These are phyloP conservation scores for Phenganax subtilis DNA, from an alignment of 92 coral and sea anemone species.

Conservation along the genomic window DNA sequence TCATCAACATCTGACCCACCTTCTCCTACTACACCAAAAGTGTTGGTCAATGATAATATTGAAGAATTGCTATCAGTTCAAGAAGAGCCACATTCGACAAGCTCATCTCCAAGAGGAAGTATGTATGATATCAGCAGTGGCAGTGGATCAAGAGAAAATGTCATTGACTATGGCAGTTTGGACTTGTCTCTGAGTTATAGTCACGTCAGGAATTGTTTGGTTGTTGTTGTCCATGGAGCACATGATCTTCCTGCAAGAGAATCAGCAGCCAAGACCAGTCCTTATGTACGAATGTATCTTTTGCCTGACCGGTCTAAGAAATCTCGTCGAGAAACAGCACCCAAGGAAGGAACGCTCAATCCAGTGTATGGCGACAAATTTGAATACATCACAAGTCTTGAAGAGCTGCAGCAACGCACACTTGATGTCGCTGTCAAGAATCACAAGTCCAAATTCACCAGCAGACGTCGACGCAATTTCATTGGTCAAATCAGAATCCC, in stretches of 20 bases:
- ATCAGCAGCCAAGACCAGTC: conserved; percentile 73
- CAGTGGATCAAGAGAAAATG: conserved; percentile 61
- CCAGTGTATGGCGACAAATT: conserved; percentile 78
- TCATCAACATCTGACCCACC: conserved; percentile 10
- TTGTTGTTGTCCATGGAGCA: conserved; percentile 64
- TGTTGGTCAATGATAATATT: conserved; percentile 3
- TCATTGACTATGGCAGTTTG: conserved; percentile 67
- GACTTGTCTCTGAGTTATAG: conserved; percentile 68
- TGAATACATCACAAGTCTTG: conserved; percentile 71
- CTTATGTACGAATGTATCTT: conserved; percentile 85
- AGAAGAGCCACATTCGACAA: conserved; percentile 12
- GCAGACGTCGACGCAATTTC: conserved; percentile 62
- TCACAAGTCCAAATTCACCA: conserved; percentile 61
- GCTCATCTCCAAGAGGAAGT: conserved; percentile 61
- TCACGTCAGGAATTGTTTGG: conserved; percentile 67
- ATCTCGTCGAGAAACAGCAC: conserved; percentile 69
- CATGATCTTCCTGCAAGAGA: conserved; percentile 66
- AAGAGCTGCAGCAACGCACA: conserved; percentile 59
- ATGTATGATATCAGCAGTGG: conserved; percentile 75
- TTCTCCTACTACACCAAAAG: background rate
- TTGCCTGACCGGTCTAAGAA: conserved; percentile 94
- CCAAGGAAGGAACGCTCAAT: conserved; percentile 55
- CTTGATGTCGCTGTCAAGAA: conserved; percentile 89
- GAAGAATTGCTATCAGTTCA: conserved; percentile 22
- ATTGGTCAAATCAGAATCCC: conserved; percentile 68